These are phyloP conservation scores for Anoncus sp. DNA, from an alignment of 2,888 invertebrate species.

Conservation along the genomic window DNA sequence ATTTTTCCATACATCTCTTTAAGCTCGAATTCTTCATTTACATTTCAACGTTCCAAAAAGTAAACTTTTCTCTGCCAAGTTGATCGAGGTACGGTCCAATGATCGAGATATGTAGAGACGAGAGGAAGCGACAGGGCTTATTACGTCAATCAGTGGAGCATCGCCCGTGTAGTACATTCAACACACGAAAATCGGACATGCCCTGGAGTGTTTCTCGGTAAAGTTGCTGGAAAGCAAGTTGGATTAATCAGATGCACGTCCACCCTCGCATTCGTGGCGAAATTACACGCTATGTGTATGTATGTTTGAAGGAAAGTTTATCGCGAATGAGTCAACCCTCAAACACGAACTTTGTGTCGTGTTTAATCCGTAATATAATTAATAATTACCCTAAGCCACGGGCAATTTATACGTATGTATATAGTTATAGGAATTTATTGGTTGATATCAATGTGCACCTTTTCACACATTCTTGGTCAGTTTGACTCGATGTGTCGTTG, in stretches of 20 bases:
- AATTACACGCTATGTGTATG: constrained; percentile 3
- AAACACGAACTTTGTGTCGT: not conserved
- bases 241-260: constrained; percentile 51
- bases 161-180: not conserved
- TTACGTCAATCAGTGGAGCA: not conserved
- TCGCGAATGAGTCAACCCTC: constrained; percentile 23
- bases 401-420: too few species aligned
- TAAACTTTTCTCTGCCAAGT: constrained; percentile 10
- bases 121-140: not conserved
- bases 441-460: too few species aligned
- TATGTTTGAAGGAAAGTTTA: constrained; percentile 14
- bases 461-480: too few species aligned
- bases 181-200: constrained; percentile 21
- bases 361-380: constrained; percentile 35
- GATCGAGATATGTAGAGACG: not conserved
- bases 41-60: too few species aligned
- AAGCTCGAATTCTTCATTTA: too few species aligned
- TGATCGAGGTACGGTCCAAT: too few species aligned
- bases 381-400: constrained; percentile 12
- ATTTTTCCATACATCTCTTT: too few species aligned
- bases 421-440: too few species aligned
- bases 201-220: constrained; percentile 25
- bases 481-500: too few species aligned
- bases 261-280: constrained; percentile 1
- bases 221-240: constrained; percentile 47